Conservation (phyloP, 2,113 vertebrate species). For the Microtus ochrogaster region DNA sequence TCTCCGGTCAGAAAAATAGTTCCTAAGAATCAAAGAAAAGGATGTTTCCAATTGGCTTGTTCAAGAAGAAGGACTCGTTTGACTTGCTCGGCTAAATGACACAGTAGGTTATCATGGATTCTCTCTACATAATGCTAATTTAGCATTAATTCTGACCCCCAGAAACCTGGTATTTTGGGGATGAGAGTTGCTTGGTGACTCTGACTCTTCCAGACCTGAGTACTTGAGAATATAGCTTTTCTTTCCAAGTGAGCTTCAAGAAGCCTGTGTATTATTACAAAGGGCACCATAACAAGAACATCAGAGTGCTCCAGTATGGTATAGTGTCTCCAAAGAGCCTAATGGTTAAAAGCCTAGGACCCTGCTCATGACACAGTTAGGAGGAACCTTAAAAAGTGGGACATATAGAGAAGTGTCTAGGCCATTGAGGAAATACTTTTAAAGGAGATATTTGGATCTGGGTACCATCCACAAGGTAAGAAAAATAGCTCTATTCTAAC, state of each 20-base stretch:
- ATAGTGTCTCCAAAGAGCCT: not conserved
- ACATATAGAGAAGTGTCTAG: not conserved
- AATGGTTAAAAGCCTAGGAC: not conserved
- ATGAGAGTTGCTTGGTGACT: not conserved
- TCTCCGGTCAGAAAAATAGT: conserved; percentile 13
- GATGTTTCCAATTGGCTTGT: not conserved
- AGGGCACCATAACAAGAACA: not conserved
- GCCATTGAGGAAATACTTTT: not conserved
- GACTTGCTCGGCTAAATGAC: conserved; percentile 35
- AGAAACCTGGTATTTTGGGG: conserved; percentile 42
- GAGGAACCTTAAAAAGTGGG: not conserved
- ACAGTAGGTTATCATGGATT: not conserved
- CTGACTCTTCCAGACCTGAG: not conserved
- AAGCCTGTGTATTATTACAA: not conserved
- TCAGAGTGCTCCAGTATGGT: too few species aligned
- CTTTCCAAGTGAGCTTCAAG: not conserved
- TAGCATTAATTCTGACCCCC: conserved; percentile 51
- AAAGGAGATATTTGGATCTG: not conserved
- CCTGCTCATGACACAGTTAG: not conserved
- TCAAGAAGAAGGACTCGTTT: conserved; percentile 28
- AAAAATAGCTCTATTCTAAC: not conserved
- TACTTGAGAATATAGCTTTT: not conserved
- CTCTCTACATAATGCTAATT: not conserved
- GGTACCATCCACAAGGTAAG: not conserved
- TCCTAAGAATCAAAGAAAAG: conserved; percentile 55